phyloP scores from a whole-genome alignment of 1,140 invertebrate species.

The Zaprionus kolodkinae region DNA sequence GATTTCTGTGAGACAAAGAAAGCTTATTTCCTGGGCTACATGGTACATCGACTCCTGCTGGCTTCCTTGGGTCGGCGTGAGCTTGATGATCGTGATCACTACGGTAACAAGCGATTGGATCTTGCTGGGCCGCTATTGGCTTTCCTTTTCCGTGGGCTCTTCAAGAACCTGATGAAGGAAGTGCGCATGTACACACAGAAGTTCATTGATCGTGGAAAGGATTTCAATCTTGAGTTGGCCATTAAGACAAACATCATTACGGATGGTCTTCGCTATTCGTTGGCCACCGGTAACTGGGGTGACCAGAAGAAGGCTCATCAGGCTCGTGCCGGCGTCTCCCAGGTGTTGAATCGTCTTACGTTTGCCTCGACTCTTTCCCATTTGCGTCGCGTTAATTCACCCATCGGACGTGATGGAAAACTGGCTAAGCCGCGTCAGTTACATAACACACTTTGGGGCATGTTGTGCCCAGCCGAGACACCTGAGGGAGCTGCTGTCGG shows the following conservation, averaged over 20 bases:
- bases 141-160: constrained; percentile 96
- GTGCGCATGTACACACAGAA: constrained; percentile 99
- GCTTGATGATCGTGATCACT: constrained; percentile 99
- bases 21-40: constrained; percentile 98
- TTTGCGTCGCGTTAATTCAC: constrained; percentile 98
- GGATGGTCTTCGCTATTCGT: constrained; percentile 98
- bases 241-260: constrained; percentile 99
- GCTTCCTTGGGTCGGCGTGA: constrained; percentile 97
- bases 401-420: constrained; percentile 99
- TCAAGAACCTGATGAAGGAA: constrained; percentile 97
- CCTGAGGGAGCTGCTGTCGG: constrained; percentile 97
- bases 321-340: constrained; percentile 95
- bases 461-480: constrained; percentile 99
- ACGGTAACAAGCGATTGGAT: constrained; percentile 99
- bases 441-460: constrained; percentile 99
- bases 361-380: constrained; percentile 99
- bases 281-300: constrained; percentile 99
- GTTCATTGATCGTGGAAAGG: constrained; percentile 99
- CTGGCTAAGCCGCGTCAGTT: constrained; percentile 98
- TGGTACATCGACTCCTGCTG: constrained; percentile 97
- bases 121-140: constrained; percentile 98
- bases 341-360: constrained; percentile 97
- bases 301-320: constrained; percentile 99
- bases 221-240: constrained; percentile 98
- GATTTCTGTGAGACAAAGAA: constrained; percentile 99